Base-by-base conservation (phyloP, 2,113 vertebrate species). In the Fulmarus glacialis region DNA sequence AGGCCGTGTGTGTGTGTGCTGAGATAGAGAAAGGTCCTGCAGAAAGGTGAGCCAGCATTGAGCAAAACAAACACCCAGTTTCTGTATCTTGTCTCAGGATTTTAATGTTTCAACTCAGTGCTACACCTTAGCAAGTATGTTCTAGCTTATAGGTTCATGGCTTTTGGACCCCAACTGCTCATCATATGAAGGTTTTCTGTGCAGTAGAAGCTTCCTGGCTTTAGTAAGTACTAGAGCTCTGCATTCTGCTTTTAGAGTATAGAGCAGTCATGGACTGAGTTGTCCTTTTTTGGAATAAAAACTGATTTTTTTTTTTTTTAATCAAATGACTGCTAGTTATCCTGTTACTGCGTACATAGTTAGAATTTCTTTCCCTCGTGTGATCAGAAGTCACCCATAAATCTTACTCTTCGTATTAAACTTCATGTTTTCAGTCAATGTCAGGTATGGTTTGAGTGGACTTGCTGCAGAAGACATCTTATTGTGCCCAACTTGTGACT, bases 1-100 rank as follows among this genome's bases (percentile, higher is more conserved):
- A 81, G 10, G 24, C 16, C 0, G 0, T 64, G 26, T 45, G 26
- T 45, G 3, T 43, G 16, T 36, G 43, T 53, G 24, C 18, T 43
- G 20, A 58, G 52, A n/a, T 27, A 52, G 42, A 71, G 50, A 17
- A 87, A 42, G 15, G 20, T 67, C 59, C 29, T 66, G 29, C 45
- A n/a, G 43, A 53, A 85, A 59, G 26, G 3, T 12, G 40, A 63
- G 9, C 23, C 10, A 11, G 64, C 38, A 50, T 24, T 84, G 64
- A 62, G 55, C 8, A 29, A 45, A 89, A 23, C 36, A 82, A 55
- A 1, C 26, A 24, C 29, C 52, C 4, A 11, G 6, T n/a, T 90
- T 63, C 43, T 80, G 13, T 68, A 8, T 50, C 58, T 77, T 60
- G 26, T 64, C 47, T 75, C 26, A 52, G 19, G 48, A 73, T 81